Evolutionary conservation across 2,113 vertebrate species (phyloP).

Genomic region (Xiphophorus hellerii): DNA sequence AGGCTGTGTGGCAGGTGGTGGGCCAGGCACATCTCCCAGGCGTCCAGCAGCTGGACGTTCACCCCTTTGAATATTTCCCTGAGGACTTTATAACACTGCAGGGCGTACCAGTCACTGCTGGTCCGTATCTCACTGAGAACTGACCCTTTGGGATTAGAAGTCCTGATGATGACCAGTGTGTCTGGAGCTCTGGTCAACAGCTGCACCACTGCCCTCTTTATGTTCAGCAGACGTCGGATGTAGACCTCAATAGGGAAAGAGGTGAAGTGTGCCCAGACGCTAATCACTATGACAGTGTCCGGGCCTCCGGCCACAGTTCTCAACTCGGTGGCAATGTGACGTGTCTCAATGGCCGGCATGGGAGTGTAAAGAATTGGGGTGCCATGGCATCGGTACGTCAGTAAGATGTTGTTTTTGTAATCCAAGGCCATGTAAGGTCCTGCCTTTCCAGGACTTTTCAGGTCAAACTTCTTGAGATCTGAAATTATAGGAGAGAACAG

Average conservation of each 20-base stretch:
- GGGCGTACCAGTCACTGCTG: constrained; percentile 92
- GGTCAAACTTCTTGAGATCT: constrained; percentile 88
- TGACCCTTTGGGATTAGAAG: constrained; percentile 85
- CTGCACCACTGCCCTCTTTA: constrained; percentile 83
- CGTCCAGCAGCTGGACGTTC: constrained; percentile 87
- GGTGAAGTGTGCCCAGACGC: constrained; percentile 92
- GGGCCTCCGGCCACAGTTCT: constrained; percentile 84
- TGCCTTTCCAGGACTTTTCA: constrained; percentile 82
- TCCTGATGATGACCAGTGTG: constrained; percentile 85
- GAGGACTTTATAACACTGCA: constrained; percentile 86
- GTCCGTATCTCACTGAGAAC: constrained; percentile 84
- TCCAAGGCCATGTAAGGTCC: constrained; percentile 90
- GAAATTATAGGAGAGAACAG: constrained; percentile 2
- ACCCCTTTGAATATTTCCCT: constrained; percentile 88
- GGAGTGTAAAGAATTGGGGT: constrained; percentile 87
- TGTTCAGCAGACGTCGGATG: constrained; percentile 85
- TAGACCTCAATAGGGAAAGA: constrained; percentile 89
- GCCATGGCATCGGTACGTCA: constrained; percentile 87
- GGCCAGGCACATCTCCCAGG: constrained; percentile 93
- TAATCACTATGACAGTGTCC: constrained; percentile 84
- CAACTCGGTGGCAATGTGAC: constrained; percentile 89
- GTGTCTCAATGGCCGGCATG: constrained; percentile 82
- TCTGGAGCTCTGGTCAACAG: constrained; percentile 87
- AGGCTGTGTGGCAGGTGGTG: constrained; percentile 87
- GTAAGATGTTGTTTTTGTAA: constrained; percentile 83